Evolutionary conservation across 2,113 vertebrate genomes (phyloP), one percentile per base, ranked within the genome.

Genomic region (Marcusenius ussheri): DNA sequence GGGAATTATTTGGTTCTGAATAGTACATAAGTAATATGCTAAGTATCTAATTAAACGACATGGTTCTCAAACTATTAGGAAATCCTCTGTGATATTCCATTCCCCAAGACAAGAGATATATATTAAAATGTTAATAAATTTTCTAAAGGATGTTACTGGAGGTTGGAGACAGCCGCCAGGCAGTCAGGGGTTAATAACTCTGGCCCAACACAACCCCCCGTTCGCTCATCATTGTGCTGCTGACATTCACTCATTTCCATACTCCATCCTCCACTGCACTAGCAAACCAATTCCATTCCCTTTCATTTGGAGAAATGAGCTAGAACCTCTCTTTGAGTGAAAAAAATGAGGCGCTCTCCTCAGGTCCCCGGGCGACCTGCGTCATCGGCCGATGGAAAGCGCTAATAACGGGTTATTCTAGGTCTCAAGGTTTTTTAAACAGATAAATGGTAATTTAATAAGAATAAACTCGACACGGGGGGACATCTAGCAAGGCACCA

Each of bases 221-320:
- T 95, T 95, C 95, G 93, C 93, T 95, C 94, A 93, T 95, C 94
- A 94, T 84, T 66, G 53, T 89, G 88, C 87, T 91, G 90, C 93
- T 94, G 94, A 94, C 93, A 93, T 94, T 93, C 92, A 88, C 94
- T 94, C 94, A 95, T 95, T 94, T 94, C 94, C 94, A 93, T 94
- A 93, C 93, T 92, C 93, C 93, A 94, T 91, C 91, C 90, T 94
- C 92, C 91, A 92, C 92, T 91, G 93, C 92, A 91, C 93, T 91
- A 93, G 93, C 93, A 94, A 93, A 95, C 95, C 91, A 94, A 94
- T 94, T 94, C 94, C 93, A 94, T 94, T 94, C 92, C 94, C 95
- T 94, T 94, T 94, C 94, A 95, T 93, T 93, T 93, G 91, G 91
- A 94, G 93, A 95, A 95, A 95, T 94, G 94, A 95, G 95, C 92